Percentiles rank a stretch among this genome's conserved stretches.
Evolutionary conservation across 2,113 vertebrate species (phyloP).

Genomic region (Triplophysa dalaica): DNA sequence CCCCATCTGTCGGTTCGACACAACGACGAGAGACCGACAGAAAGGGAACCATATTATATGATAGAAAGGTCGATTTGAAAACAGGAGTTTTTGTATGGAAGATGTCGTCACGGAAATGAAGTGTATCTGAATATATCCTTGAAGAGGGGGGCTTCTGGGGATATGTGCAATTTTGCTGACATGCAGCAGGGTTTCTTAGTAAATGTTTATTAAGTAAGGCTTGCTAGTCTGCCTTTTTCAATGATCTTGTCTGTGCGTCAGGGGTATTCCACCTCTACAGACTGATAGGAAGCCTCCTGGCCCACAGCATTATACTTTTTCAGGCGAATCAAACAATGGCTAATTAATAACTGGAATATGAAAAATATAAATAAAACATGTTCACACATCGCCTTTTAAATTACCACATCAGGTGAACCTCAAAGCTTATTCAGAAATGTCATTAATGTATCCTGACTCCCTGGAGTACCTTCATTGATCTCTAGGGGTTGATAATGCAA

Average conservation of each 20-base stretch:
- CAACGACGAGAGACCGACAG: too few species aligned
- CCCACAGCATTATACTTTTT: too few species aligned
- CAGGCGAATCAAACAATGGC: too few species aligned
- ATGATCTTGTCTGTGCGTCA: not conserved
- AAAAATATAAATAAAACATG: too few species aligned
- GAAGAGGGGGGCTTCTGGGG: not conserved
- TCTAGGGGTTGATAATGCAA: too few species aligned
- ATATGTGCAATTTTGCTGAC: slow-evolving; percentile 40
- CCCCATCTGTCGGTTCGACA: too few species aligned
- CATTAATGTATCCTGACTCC: too few species aligned
- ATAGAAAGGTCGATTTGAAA: not conserved
- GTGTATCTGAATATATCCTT: slow-evolving; percentile 17
- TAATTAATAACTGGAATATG: too few species aligned
- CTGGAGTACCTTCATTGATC: too few species aligned
- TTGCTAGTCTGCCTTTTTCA: slow-evolving; percentile 25
- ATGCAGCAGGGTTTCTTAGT: slow-evolving; percentile 25
- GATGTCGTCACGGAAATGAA: not conserved
- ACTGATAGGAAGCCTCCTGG: not conserved
- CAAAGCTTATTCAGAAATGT: too few species aligned
- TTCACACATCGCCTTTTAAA: too few species aligned
- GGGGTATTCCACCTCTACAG: not conserved
- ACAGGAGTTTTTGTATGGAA: not conserved
- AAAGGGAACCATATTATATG: not conserved
- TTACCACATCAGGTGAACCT: too few species aligned
- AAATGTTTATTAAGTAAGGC: slow-evolving; percentile 42